A percentile compares a stretch with the other conserved stretches of the same genome.
These are phyloP conservation scores for Sebastes trivittatus DNA, from an alignment of 2,797 vertebrate species.

Conservation along the genomic window DNA sequence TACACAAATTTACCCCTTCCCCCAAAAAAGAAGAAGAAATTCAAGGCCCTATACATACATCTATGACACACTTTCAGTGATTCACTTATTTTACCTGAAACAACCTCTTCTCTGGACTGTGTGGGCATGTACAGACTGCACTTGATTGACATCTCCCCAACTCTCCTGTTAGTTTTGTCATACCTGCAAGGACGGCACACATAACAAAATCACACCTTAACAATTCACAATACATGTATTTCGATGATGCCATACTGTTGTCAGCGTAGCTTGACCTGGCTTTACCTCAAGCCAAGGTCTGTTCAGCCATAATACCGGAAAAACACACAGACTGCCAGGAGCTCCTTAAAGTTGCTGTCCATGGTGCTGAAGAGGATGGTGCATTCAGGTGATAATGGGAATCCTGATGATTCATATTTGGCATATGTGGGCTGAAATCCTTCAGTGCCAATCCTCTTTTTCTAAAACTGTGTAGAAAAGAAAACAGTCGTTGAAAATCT, in stretches of 20 bases:
- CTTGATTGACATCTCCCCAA: neutral
- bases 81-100: neutral
- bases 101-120: neutral
- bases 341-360: neutral
- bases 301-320: neutral
- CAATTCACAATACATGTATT: neutral
- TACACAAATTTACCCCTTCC: neutral
- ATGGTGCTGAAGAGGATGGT: slow-evolving; percentile 21
- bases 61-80: neutral
- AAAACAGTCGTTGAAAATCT: neutral
- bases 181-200: neutral
- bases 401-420: neutral
- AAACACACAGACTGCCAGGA: neutral
- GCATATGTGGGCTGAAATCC: neutral
- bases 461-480: neutral
- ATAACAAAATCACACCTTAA: neutral
- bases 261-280: neutral
- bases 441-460: neutral
- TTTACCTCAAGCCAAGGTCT: neutral
- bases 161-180: neutral
- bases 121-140: neutral
- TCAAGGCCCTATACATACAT: neutral
- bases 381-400: neutral
- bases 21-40: neutral
- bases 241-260: neutral